A percentile compares a stretch with the other conserved stretches of the same genome.
Evolutionary conservation across 2,888 invertebrate genomes (phyloP).

Genomic region (Nomada ferruginata): DNA sequence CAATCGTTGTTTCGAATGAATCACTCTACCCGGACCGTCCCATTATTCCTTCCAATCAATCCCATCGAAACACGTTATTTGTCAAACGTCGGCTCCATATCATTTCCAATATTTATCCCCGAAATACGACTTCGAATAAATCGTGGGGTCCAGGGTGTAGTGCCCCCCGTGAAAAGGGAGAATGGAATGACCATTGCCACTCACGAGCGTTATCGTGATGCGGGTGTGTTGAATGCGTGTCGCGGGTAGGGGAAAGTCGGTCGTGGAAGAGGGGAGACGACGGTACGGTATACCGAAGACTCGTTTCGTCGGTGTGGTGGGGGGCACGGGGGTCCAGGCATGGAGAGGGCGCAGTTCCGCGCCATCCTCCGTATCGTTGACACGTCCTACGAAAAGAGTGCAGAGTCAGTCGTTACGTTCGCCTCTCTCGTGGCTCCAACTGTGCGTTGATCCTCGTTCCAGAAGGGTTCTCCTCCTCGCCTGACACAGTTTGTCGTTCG

Average conservation of each 20-base stretch:
- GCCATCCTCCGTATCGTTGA: constrained; percentile 79
- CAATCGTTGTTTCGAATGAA: constrained; percentile 19
- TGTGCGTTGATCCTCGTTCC: constrained; percentile 6
- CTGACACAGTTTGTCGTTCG: neutral
- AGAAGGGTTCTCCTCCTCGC: neutral
- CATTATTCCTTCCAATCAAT: constrained; percentile 45
- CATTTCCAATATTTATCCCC: constrained; percentile 35
- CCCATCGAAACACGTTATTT: constrained; percentile 19
- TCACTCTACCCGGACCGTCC: constrained; percentile 16
- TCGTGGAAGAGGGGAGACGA: constrained; percentile 52
- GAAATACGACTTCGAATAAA: constrained; percentile 30
- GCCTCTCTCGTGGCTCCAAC: constrained; percentile 22
- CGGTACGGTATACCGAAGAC: constrained; percentile 69
- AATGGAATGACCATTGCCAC: constrained; percentile 62
- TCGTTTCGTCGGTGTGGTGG: constrained; percentile 72
- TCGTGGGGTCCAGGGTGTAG: neutral
- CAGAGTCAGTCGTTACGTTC: constrained; percentile 37
- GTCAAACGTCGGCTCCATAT: constrained; percentile 25
- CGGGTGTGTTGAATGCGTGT: constrained; percentile 53
- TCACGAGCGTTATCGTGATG: constrained; percentile 38
- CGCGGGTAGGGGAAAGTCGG: constrained; percentile 58
- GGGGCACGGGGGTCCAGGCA: constrained; percentile 74
- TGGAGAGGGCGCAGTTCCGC: constrained; percentile 82
- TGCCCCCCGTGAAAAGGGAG: constrained; percentile 20
- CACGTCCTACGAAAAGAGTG: constrained; percentile 75